Base-by-base conservation (phyloP, 2,888 invertebrate species). In the Nemoura dubitans region DNA sequence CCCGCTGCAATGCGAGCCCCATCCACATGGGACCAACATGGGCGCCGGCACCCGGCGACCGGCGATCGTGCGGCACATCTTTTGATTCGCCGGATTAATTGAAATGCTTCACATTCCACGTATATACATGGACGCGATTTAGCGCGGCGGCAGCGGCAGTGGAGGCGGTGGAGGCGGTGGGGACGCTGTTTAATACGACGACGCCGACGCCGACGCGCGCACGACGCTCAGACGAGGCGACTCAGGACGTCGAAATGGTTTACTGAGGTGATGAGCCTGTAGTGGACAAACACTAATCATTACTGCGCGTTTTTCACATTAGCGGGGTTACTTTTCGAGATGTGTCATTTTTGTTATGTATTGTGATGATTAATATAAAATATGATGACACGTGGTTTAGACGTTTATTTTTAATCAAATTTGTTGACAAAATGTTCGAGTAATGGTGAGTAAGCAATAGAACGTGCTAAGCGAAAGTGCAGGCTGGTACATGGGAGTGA, bases 91-190 rank as follows among this genome's bases (percentile, higher is more conserved):
- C 87, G 89, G 89, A 89, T 89, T 90, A 90, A 90, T 90, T 90
- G 90, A 90, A 90, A 90, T 90, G 89, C 90, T 89, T 88, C 87
- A 87, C 89, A 90, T 90, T 90, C 90, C 89, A 88, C 88, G 88
- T 88, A 86, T 88, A 86, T 85, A 87, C 86, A 86, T 83, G 77
- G 83, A 83, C 59, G 42, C 80, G 82, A 83, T 82, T 78, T 30
- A 76, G 26, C 80, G 85, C 25, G 25, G 83, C 25, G 21, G 30
- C 76, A 83, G 76, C n/a, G 86, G 83, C 14, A 25, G 85, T 6
- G 76, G 76, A 16, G 85, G 76, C 30, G 78, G 28, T 0, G 82
- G 86, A 3, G 81, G 82, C 80, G 86, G 43, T 10, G 77, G 80
- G 59, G 81, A 59, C 59, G 59, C 59, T 59, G 59, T 59, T 10